Evolutionary conservation across 2,113 vertebrate species (phyloP).

Genomic region (Microtus richardsoni): DNA sequence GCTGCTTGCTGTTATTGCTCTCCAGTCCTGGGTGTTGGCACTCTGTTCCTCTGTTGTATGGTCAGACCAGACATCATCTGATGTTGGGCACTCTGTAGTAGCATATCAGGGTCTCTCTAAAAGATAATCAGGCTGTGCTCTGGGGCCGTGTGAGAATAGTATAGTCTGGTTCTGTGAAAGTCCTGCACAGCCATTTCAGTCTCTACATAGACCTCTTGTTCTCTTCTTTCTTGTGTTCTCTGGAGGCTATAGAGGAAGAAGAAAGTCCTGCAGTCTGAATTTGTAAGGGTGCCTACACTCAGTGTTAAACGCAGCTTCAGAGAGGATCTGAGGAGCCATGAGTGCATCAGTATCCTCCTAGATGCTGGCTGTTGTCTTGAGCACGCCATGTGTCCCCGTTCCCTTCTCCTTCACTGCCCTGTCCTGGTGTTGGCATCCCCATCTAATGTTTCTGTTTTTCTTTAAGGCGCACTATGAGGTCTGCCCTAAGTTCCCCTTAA

Average conservation of each 20-base stretch:
- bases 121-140: not conserved
- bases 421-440: not conserved
- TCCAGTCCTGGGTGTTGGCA: not conserved
- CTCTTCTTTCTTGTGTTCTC: not conserved
- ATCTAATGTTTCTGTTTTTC: not conserved
- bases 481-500: slow-evolving; percentile 92
- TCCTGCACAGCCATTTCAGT: too few relatives aligned
- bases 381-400: too few relatives aligned
- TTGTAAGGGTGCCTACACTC: not conserved
- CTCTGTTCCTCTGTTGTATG: fast-evolving
- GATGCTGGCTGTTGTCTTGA: not conserved
- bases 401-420: fast-evolving
- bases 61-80: not conserved
- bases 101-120: not conserved
- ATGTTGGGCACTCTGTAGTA: fast-evolving
- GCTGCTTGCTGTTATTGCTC: not conserved
- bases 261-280: too few relatives aligned
- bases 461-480: slow-evolving; percentile 92
- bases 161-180: not conserved
- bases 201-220: fast-evolving
- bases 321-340: not conserved
- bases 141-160: not conserved
- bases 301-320: not conserved
- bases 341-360: not conserved
- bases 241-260: not conserved